Evolutionary conservation across 1,140 invertebrate species (phyloP).

Genomic region (Melanaphis sacchari): DNA sequence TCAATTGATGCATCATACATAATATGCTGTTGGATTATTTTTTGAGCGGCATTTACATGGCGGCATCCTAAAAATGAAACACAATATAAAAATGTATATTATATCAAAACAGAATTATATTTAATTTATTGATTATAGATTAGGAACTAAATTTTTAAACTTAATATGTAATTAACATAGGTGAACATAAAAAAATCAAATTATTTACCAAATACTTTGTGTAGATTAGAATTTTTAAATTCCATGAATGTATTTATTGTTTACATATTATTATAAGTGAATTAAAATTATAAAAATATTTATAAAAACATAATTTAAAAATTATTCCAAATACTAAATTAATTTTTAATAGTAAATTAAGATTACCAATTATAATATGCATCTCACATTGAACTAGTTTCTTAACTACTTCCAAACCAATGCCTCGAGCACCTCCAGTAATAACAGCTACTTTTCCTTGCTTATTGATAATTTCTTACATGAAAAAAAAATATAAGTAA

Average conservation of each 20-base stretch:
- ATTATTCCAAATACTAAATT: neutral
- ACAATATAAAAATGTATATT: neutral
- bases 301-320: neutral
- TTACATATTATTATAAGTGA: too few relatives aligned
- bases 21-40: slow-evolving; percentile 67
- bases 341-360: neutral
- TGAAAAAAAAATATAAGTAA: slow-evolving; percentile 32
- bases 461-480: slow-evolving; percentile 68
- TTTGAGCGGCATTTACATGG: slow-evolving; percentile 69
- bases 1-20: slow-evolving; percentile 66
- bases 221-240: too few relatives aligned
- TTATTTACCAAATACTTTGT: too few relatives aligned
- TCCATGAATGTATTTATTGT: too few relatives aligned
- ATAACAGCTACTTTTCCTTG: slow-evolving; percentile 79
- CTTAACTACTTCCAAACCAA: slow-evolving; percentile 82
- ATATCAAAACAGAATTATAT: neutral
- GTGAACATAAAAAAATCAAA: neutral
- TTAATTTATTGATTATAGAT: too few relatives aligned
- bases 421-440: slow-evolving; percentile 86
- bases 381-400: slow-evolving; percentile 81
- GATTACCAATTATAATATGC: slow-evolving; percentile 83
- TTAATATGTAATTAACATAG: neutral
- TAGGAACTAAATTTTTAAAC: neutral
- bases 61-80: slow-evolving; percentile 70
- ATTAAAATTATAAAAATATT: too few relatives aligned